A percentile compares a stretch with the other conserved stretches of the same genome.
phyloP scores from a whole-genome alignment of 2,888 invertebrate genomes.

The Tholera decimalis region DNA sequence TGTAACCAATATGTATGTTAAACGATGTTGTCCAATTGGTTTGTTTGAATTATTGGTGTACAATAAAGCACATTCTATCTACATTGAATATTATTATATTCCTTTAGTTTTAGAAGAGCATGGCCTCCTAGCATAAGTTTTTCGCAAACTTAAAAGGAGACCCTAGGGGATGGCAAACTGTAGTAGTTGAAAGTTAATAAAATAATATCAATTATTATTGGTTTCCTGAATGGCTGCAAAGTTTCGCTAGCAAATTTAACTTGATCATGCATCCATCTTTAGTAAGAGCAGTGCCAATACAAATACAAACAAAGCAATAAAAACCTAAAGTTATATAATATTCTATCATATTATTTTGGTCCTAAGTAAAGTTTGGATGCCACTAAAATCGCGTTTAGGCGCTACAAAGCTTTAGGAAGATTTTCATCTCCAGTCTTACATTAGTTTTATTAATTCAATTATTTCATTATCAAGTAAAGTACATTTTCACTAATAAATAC shows the following conservation, averaged over 20 bases:
- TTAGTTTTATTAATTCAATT: background rate
- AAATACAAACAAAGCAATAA: conserved; percentile 50
- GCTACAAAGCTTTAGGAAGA: conserved; percentile 32
- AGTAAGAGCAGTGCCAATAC: conserved; percentile 48
- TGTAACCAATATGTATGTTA: too few species aligned
- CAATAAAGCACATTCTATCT: too few species aligned
- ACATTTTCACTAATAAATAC: conserved; percentile 18
- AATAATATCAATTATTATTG: too few species aligned
- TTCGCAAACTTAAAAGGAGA: too few species aligned
- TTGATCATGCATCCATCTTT: conserved; percentile 1
- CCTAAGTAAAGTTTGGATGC: conserved; percentile 49
- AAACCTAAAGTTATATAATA: conserved; percentile 27
- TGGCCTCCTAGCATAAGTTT: too few species aligned
- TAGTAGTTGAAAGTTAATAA: too few species aligned
- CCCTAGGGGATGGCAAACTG: too few species aligned
- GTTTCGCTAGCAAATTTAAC: background rate
- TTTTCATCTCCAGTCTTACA: background rate
- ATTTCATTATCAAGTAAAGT: background rate
- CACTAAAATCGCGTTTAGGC: conserved; percentile 34
- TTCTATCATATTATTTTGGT: conserved; percentile 49
- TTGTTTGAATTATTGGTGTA: too few species aligned
- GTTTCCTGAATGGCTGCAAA: background rate
- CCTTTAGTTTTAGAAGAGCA: too few species aligned
- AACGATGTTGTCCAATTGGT: too few species aligned
- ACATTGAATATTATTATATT: too few species aligned